phyloP scores from a whole-genome alignment of 2,888 invertebrate genomes.

The Holacanthella duospinosa region DNA sequence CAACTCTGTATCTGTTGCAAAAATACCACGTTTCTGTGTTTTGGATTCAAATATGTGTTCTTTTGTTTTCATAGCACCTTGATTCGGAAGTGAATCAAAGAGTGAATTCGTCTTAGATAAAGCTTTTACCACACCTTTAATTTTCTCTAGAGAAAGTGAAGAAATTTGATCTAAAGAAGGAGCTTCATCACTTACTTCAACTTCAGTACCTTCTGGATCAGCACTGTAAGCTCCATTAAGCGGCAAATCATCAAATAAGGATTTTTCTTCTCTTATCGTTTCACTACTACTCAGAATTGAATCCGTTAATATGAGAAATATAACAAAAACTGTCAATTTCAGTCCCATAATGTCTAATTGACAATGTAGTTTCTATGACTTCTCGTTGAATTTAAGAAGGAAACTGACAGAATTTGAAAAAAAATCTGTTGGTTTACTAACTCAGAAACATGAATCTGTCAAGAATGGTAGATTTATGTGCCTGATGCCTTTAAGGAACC shows the following conservation, averaged over 20 bases:
- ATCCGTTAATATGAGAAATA: not conserved
- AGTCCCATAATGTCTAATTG: not conserved
- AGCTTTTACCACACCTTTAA: not conserved
- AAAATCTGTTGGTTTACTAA: not conserved
- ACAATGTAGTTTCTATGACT: no score
- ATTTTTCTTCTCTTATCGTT: no score
- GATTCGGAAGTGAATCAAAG: constrained; percentile 32
- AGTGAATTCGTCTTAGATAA: constrained; percentile 16
- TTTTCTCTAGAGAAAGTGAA: not conserved
- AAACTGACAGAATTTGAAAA: not conserved
- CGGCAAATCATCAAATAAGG: constrained; percentile 23
- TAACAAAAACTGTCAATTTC: not conserved
- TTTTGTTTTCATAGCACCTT: constrained; percentile 25
- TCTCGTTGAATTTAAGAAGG: not conserved
- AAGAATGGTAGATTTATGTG: not conserved
- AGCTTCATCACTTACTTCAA: not conserved
- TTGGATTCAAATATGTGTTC: constrained; percentile 4
- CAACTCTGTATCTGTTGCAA: not conserved
- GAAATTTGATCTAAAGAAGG: not conserved
- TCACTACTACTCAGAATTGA: no score
- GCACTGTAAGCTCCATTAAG: constrained; percentile 21
- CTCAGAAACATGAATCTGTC: not conserved
- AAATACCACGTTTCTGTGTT: constrained; percentile 1
- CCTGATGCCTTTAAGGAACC: not conserved
- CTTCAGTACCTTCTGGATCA: not conserved